Evolutionary conservation across 2,888 invertebrate genomes (phyloP).

Genomic region (Andrena chrysosceles): DNA sequence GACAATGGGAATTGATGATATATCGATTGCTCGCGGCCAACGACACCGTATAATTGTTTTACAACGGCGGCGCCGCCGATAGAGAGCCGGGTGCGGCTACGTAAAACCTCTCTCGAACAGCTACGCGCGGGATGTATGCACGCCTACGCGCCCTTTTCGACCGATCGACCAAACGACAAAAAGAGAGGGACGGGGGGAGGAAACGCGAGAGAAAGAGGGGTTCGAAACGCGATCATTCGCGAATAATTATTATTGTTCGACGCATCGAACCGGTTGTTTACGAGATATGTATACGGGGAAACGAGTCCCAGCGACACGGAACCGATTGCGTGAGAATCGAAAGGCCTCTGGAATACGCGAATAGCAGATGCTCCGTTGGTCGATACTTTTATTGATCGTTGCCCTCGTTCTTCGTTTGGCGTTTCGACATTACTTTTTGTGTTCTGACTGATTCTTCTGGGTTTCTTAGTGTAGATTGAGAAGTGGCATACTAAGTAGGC

Average conservation of each 20-base stretch:
- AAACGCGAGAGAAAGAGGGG: neutral
- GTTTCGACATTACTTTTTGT: neutral
- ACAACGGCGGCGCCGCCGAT: constrained; percentile 77
- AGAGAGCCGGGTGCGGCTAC: constrained; percentile 60
- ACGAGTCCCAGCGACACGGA: constrained; percentile 36
- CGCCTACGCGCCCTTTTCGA: constrained; percentile 58
- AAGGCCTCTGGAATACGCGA: constrained; percentile 20
- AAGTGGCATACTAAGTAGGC: neutral
- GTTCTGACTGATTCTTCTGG: neutral
- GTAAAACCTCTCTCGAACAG: constrained; percentile 71
- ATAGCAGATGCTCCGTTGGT: constrained; percentile 34
- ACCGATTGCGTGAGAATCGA: constrained; percentile 53
- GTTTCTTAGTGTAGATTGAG: neutral
- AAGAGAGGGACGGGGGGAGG: constrained; percentile 3
- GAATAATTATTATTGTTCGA: constrained; percentile 69
- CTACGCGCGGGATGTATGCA: constrained; percentile 51
- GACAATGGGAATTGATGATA: constrained; percentile 84
- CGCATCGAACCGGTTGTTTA: constrained; percentile 67
- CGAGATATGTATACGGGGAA: constrained; percentile 47
- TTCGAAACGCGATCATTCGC: constrained; percentile 46
- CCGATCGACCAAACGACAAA: constrained; percentile 32
- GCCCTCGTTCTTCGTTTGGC: constrained; percentile 18
- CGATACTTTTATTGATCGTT: constrained; percentile 14
- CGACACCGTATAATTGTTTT: constrained; percentile 84
- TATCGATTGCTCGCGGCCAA: constrained; percentile 80